A percentile compares a stretch with the other conserved stretches of the same genome.
Evolutionary conservation across 1,140 invertebrate species (phyloP).

Genomic region (Neodiprion lecontei): DNA sequence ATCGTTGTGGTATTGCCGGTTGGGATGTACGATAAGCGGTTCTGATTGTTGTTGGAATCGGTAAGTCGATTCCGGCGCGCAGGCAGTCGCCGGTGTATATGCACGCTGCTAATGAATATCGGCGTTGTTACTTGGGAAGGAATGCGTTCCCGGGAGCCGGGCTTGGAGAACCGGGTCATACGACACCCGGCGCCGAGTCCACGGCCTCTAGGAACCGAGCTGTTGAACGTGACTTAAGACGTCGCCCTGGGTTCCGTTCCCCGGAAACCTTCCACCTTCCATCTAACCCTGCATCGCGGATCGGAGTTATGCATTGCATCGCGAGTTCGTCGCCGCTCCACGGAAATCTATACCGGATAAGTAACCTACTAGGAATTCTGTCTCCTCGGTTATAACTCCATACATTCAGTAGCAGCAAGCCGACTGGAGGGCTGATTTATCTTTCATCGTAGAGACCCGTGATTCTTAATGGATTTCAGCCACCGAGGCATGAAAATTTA

Average conservation of each 20-base stretch:
- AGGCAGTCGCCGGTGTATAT: too few relatives aligned
- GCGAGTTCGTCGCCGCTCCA: not conserved
- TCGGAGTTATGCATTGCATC: not conserved
- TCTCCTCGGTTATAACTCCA: not conserved
- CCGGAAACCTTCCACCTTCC: not conserved
- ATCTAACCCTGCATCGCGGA: too few relatives aligned
- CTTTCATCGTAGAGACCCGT: too few relatives aligned
- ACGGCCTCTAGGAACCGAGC: not conserved
- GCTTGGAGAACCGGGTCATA: not conserved
- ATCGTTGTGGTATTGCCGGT: too few relatives aligned
- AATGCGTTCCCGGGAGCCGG: not conserved
- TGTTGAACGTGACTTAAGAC: not conserved
- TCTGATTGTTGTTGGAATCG: too few relatives aligned
- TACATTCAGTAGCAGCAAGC: not conserved
- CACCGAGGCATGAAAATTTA: too few relatives aligned
- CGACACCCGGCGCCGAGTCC: constrained; percentile 3
- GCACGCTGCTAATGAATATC: not conserved
- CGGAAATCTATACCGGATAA: not conserved
- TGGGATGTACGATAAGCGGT: too few relatives aligned
- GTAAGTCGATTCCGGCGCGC: too few relatives aligned
- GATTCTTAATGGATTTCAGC: too few relatives aligned
- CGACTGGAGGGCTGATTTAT: not conserved
- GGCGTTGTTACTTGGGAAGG: not conserved
- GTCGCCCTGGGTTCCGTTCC: not conserved
- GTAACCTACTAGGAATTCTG: not conserved